These are phyloP conservation scores for Drosophila atripex DNA, from an alignment of 2,888 invertebrate species.

Conservation along the genomic window DNA sequence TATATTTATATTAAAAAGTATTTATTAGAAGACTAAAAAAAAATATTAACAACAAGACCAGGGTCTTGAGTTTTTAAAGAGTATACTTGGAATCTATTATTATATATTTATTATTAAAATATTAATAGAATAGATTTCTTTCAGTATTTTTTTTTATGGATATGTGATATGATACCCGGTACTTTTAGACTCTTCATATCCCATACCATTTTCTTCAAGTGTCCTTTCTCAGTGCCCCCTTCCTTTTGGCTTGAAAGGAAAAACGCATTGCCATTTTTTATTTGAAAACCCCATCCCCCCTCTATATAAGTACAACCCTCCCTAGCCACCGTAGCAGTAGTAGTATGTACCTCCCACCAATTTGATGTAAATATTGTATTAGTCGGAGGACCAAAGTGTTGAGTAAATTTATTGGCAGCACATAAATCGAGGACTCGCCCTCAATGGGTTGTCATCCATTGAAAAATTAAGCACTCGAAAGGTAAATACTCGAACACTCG, in stretches of 20 bases:
- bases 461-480: constrained; percentile 43
- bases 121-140: no score
- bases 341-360: constrained; percentile 30
- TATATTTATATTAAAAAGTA: no score
- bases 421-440: constrained; percentile 62
- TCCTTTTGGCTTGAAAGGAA: constrained; percentile 43
- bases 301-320: not conserved
- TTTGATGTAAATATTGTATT: constrained; percentile 78
- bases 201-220: not conserved
- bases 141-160: no score
- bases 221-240: constrained; percentile 7
- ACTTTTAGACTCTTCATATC: no score
- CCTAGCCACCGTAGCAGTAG: not conserved
- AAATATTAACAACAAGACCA: no score
- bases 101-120: no score
- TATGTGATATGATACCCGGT: no score
- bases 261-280: constrained; percentile 73
- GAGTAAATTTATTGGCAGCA: constrained; percentile 76
- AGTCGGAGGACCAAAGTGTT: constrained; percentile 73
- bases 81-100: no score
- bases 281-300: constrained; percentile 5
- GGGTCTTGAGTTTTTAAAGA: no score
- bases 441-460: constrained; percentile 23
- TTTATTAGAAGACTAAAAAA: no score
- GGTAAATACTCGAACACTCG: constrained; percentile 32